phyloP scores from a whole-genome alignment of 2,888 invertebrate genomes.

The Hemistola chrysoprasaria region DNA sequence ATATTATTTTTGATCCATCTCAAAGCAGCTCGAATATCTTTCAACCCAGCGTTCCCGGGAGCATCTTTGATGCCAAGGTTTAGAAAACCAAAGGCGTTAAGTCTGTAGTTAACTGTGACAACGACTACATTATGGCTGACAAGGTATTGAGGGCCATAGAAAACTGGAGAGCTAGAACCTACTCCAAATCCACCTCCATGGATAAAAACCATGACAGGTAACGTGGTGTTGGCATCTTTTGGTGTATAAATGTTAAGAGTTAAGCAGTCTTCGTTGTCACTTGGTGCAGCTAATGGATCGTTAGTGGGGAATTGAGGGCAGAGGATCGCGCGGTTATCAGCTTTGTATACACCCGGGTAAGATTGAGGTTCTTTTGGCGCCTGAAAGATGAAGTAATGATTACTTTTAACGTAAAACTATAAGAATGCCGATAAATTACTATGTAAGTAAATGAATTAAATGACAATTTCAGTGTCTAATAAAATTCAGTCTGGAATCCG shows the following conservation, averaged over 20 bases:
- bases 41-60: conserved; percentile 74
- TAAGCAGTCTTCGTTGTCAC: conserved; percentile 74
- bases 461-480: too few species aligned
- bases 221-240: conserved; percentile 39
- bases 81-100: conserved; percentile 73
- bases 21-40: conserved; percentile 71
- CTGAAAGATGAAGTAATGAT: conserved; percentile 39
- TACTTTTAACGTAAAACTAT: neutral
- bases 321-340: conserved; percentile 55
- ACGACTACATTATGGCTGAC: conserved; percentile 65
- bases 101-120: conserved; percentile 75
- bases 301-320: conserved; percentile 68
- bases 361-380: conserved; percentile 57
- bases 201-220: conserved; percentile 72
- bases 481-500: too few species aligned
- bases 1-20: conserved; percentile 72
- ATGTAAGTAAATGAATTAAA: too few species aligned
- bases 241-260: conserved; percentile 70
- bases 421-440: too few species aligned
- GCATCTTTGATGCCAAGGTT: conserved; percentile 64
- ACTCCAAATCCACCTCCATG: conserved; percentile 77
- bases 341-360: conserved; percentile 58
- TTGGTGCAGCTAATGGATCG: conserved; percentile 62
- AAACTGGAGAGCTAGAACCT: conserved; percentile 65
- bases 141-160: conserved; percentile 73